Percentiles rank a stretch among this genome's conserved stretches.
phyloP scores from a whole-genome alignment of 2,888 invertebrate genomes.

The Drosophila rubida region DNA sequence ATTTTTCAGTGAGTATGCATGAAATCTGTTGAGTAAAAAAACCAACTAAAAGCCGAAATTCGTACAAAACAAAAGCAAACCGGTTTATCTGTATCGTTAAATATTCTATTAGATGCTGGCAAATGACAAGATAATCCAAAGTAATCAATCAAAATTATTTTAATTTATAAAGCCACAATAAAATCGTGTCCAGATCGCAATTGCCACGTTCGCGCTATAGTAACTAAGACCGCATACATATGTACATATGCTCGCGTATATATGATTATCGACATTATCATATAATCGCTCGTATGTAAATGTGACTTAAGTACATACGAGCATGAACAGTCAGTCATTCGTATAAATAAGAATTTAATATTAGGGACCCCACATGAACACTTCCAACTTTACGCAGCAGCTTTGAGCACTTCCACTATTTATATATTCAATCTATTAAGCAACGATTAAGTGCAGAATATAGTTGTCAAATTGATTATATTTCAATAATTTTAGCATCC shows the following conservation, averaged over 20 bases:
- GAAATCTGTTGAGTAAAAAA: slow-evolving; percentile 46
- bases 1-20: slow-evolving; percentile 68
- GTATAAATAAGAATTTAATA: not conserved
- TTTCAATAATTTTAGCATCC: no score
- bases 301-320: slow-evolving; percentile 2
- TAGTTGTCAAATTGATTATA: no score
- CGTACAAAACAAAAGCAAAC: slow-evolving; percentile 72
- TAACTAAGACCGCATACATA: slow-evolving; percentile 27
- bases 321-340: not conserved
- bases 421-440: no score
- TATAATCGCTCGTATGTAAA: not conserved
- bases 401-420: no score
- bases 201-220: slow-evolving; percentile 64
- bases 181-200: slow-evolving; percentile 74
- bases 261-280: not conserved
- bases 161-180: slow-evolving; percentile 82
- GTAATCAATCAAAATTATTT: slow-evolving; percentile 84
- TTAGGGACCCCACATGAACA: not conserved
- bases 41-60: slow-evolving; percentile 40
- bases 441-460: no score
- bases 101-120: slow-evolving; percentile 83
- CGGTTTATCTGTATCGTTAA: slow-evolving; percentile 81
- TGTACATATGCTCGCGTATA: not conserved
- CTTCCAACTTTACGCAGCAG: not conserved
- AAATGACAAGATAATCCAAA: slow-evolving; percentile 84